Conservation (phyloP, 2,888 invertebrate genomes). For the Imbricaverruca yamaguchii region DNA sequence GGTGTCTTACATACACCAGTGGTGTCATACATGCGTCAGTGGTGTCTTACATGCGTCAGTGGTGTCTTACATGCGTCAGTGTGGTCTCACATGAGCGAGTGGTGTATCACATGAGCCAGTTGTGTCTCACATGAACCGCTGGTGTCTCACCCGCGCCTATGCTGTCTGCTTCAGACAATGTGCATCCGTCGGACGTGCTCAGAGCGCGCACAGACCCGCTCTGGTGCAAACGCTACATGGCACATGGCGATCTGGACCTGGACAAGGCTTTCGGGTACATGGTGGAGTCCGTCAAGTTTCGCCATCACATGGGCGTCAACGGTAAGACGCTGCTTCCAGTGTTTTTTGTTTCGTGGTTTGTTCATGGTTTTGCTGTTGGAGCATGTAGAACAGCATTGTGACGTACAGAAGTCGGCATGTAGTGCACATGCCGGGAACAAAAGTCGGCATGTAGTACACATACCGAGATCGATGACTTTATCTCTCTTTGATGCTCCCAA, state of each 20-base stretch:
- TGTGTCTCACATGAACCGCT: too few species aligned
- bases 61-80: too few species aligned
- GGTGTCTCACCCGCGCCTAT: neutral
- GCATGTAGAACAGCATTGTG: neutral
- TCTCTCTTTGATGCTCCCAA: too few species aligned
- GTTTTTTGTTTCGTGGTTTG: neutral
- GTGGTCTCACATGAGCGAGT: too few species aligned
- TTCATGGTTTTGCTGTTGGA: neutral
- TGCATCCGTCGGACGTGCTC: neutral
- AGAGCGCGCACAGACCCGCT: neutral
- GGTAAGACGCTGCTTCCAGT: neutral
- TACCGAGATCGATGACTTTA: too few species aligned
- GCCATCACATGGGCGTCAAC: neutral
- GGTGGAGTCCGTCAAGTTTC: conserved; percentile 3
- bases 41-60: too few species aligned
- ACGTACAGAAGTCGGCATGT: too few species aligned
- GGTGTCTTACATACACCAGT: too few species aligned
- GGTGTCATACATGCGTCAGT: too few species aligned
- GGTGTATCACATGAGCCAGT: too few species aligned
- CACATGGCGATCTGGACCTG: conserved; percentile 4
- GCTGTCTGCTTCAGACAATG: neutral
- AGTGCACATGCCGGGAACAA: too few species aligned
- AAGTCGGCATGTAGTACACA: too few species aligned
- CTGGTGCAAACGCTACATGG: conserved; percentile 1
- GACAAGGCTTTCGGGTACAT: conserved; percentile 4